A percentile compares a stretch with the other conserved stretches of the same genome.
Conservation (phyloP, 2,888 invertebrate genomes). For the Trilocha varians region DNA sequence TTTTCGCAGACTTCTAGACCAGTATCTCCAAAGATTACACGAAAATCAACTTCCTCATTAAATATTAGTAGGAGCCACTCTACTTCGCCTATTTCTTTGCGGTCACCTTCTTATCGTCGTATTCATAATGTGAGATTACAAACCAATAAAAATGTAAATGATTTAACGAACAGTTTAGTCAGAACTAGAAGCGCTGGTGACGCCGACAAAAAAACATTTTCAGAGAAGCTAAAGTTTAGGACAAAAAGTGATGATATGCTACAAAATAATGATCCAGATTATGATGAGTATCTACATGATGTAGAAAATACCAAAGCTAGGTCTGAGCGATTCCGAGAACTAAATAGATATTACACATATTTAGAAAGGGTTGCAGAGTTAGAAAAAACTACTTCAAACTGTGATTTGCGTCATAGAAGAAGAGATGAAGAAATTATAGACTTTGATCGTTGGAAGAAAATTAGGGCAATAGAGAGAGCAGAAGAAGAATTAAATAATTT, state of each 20-base stretch:
- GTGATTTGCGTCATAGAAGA: constrained; percentile 79
- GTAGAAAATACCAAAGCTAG: constrained; percentile 77
- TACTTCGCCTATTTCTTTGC: constrained; percentile 72
- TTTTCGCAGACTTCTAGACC: constrained; percentile 59
- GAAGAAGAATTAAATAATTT: constrained; percentile 86
- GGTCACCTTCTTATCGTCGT: constrained; percentile 78
- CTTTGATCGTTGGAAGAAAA: constrained; percentile 89
- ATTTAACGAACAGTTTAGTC: constrained; percentile 49
- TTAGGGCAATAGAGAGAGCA: constrained; percentile 84
- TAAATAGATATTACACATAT: constrained; percentile 88
- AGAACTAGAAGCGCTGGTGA: constrained; percentile 80
- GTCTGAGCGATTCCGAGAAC: constrained; percentile 86
- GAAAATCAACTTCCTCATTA: constrained; percentile 18
- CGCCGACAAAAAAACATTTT: constrained; percentile 50
- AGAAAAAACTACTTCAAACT: constrained; percentile 82
- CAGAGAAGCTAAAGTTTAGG: constrained; percentile 24
- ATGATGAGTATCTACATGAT: constrained; percentile 78
- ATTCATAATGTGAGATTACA: constrained; percentile 70
- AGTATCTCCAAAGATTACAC: constrained; percentile 48
- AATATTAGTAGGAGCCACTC: constrained; percentile 55
- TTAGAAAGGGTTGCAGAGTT: constrained; percentile 88
- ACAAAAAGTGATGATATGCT: constrained; percentile 55
- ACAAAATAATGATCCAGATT: constrained; percentile 71
- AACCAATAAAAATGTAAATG: constrained; percentile 41
- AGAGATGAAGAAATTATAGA: constrained; percentile 87